Base-by-base conservation (phyloP, 2,888 invertebrate species). In the Limnephilus marmoratus region DNA sequence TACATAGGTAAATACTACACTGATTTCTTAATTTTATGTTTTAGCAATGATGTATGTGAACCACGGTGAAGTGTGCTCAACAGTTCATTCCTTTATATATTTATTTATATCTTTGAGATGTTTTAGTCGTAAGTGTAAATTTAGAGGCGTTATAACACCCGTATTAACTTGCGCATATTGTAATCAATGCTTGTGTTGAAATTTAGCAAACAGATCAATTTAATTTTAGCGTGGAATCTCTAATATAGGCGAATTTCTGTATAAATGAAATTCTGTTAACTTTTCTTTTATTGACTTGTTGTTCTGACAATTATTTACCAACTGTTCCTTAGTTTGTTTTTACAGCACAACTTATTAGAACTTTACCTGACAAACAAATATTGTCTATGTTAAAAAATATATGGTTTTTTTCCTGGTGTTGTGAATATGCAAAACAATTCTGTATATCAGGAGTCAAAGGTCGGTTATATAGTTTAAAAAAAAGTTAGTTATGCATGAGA, bases 21-120 rank as follows among this genome's bases (percentile, higher is more conserved):
- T 88, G 49, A 86, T 49, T 49, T 68, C 88, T 68, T 88, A 88
- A 68, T 88, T 53, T 88, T 68, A 88, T 88, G 68, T 53, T 88
- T 68, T 68, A 80, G 88, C 15, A 31, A 53, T 88, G 68, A 68
- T 68, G 34, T 53, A 88, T 15, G 37, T 68, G 68, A 31, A 88
- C 88, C 88, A 80, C 31, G 29, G 18, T 29, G 80, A 29, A 68
- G 49, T 31, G 68, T 18, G 53, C 31, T 68, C 18, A 88, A 29
- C 29, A 49, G 31, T 18, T 88, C 88, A 88, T 88, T 88, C 88
- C 88, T 80, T 68, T 68, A 88, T 68, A 24, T 68, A 86, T 86
- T 86, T 45, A 86, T 86, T 45, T 41, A 86, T 29, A 86, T 86
- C 41, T 45, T 45, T 41, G 41, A 37, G 3, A 37, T n/a, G n/a